These are phyloP conservation scores for Trogon surrucura DNA, from an alignment of 2,113 vertebrate species.

Conservation along the genomic window DNA sequence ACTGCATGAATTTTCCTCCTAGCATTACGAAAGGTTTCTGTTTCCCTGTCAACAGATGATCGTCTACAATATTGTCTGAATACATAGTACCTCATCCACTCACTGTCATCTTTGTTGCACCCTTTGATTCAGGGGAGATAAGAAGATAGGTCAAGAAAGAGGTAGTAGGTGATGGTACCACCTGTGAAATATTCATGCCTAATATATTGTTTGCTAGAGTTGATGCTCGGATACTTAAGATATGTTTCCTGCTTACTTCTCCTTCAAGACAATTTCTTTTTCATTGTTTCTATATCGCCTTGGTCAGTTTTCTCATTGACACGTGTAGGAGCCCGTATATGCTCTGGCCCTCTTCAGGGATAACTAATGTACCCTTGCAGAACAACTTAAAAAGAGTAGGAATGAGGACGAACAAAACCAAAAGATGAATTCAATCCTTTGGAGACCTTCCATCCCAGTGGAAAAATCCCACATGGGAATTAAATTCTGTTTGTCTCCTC, in stretches of 20 bases:
- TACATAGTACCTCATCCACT: neutral
- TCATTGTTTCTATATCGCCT: neutral
- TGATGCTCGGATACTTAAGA: neutral
- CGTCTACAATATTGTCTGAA: neutral
- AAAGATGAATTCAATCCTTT: neutral
- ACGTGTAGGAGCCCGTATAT: rapidly evolving
- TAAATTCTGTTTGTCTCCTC: neutral
- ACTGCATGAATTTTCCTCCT: neutral
- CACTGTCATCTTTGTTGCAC: neutral
- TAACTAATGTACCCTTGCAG: neutral
- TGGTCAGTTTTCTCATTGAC: neutral
- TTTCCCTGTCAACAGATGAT: neutral
- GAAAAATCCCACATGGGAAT: neutral
- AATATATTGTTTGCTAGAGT: neutral
- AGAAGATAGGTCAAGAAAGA: neutral
- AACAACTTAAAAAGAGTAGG: neutral
- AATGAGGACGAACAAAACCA: neutral
- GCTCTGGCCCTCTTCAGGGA: neutral
- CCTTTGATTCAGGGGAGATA: neutral
- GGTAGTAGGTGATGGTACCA: neutral
- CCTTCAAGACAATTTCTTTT: neutral
- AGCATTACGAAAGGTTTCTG: conserved; percentile 25
- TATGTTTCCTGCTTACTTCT: neutral
- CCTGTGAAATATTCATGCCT: neutral
- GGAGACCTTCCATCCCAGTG: neutral